phyloP scores from a whole-genome alignment of 2,113 vertebrate genomes.

The Mystacornis crossleyi region DNA sequence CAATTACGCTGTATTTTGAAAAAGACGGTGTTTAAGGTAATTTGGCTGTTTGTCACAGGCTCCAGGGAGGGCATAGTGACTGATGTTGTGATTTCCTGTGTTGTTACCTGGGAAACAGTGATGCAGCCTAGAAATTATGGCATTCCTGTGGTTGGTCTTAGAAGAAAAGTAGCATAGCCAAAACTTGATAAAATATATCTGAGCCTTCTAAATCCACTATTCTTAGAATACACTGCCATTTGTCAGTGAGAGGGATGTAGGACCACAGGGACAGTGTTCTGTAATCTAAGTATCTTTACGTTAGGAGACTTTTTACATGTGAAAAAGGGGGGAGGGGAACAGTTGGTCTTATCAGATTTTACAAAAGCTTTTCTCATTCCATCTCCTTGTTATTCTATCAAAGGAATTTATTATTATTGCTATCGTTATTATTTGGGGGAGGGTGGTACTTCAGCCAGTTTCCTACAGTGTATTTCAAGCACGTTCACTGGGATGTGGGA shows the following conservation, averaged over 20 bases:
- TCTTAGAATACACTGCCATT: not conserved
- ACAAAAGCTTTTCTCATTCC: not conserved
- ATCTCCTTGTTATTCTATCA: not conserved
- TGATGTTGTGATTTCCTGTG: not conserved
- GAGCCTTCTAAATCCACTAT: not conserved
- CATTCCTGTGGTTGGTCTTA: not conserved
- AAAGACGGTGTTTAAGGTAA: not conserved
- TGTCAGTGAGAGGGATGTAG: not conserved
- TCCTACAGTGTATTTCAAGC: not conserved
- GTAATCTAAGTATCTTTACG: not conserved
- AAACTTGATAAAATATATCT: not conserved
- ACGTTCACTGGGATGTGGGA: not conserved
- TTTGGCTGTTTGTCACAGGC: not conserved
- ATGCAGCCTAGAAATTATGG: not conserved
- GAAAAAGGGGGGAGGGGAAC: not conserved
- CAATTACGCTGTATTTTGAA: not conserved
- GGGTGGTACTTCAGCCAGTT: not conserved
- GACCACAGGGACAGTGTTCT: not conserved
- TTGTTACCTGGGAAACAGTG: not conserved
- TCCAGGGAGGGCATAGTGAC: not conserved
- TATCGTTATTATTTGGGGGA: not conserved
- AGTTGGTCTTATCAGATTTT: not conserved
- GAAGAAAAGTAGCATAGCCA: not conserved
- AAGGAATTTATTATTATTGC: not conserved
- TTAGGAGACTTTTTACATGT: not conserved